Percentiles rank a stretch among this genome's conserved stretches.
Conservation (phyloP, 2,797 vertebrate genomes). For the Etheostoma nigrum region DNA sequence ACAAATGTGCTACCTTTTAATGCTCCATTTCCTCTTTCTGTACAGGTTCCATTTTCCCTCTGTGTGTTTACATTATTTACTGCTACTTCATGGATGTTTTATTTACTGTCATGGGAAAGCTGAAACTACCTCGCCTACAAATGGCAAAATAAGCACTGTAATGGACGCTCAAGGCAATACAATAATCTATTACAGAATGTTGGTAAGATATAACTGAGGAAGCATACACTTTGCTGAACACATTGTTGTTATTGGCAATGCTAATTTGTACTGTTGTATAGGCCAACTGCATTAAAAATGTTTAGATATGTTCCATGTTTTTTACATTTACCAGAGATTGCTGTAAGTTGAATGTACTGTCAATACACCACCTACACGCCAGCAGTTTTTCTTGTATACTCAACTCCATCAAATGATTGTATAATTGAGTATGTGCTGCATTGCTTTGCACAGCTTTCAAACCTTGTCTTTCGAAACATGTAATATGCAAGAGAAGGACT, state of each 20-base stretch:
- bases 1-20: conserved; percentile 76
- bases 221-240: not conserved
- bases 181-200: conserved; percentile 21
- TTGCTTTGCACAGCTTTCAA: conserved; percentile 65
- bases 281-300: not conserved
- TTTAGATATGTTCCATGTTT: conserved; percentile 18
- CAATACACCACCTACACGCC: not conserved
- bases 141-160: conserved; percentile 43
- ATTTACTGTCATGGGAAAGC: conserved; percentile 68
- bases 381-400: conserved; percentile 19
- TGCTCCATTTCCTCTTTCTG: conserved; percentile 77
- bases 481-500: conserved; percentile 55
- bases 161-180: conserved; percentile 31
- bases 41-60: conserved; percentile 51
- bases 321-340: conserved; percentile 18
- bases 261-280: not conserved
- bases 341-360: not conserved
- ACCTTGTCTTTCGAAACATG: conserved; percentile 64
- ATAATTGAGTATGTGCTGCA: conserved; percentile 68
- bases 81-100: conserved; percentile 68
- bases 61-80: conserved; percentile 81
- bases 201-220: not conserved
- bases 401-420: conserved; percentile 61
- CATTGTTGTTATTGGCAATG: not conserved
- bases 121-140: conserved; percentile 33